Evolutionary conservation across 2,113 vertebrate species (phyloP).

Genomic region (Sinocyclocheilus grahami): DNA sequence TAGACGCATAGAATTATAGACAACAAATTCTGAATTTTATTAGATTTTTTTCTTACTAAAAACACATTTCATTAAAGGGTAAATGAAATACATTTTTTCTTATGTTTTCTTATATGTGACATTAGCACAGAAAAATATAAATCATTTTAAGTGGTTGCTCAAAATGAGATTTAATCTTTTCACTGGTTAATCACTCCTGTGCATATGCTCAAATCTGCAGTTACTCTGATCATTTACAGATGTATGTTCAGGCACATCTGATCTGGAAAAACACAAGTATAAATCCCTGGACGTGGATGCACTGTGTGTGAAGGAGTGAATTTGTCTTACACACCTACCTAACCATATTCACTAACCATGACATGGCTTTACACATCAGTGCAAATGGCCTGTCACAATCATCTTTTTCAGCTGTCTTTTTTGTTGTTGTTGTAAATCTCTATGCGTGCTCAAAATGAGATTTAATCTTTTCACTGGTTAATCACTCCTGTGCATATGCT

Average conservation of each 20-base stretch:
- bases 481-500: neutral
- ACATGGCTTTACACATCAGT: constrained; percentile 26
- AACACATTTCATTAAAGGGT: neutral
- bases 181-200: neutral
- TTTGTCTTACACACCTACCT: constrained; percentile 20
- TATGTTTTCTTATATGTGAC: neutral
- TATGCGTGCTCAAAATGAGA: neutral
- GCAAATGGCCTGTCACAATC: constrained; percentile 27
- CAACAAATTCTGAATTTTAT: too few relatives aligned
- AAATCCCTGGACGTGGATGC: constrained; percentile 10
- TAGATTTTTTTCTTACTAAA: too few relatives aligned
- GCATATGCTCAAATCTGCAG: neutral
- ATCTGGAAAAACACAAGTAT: constrained; percentile 3
- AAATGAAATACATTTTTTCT: neutral
- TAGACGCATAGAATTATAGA: too few relatives aligned
- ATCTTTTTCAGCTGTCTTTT: neutral
- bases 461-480: too few relatives aligned
- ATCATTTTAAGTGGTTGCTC: neutral
- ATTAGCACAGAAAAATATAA: neutral
- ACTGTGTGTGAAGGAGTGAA: neutral
- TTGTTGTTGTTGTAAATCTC: neutral
- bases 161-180: neutral
- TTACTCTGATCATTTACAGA: neutral
- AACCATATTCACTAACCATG: constrained; percentile 8
- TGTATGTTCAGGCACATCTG: neutral